A percentile compares a stretch with the other conserved stretches of the same genome.
phyloP scores from a whole-genome alignment of 2,888 invertebrate genomes.

The Spodoptera picta region DNA sequence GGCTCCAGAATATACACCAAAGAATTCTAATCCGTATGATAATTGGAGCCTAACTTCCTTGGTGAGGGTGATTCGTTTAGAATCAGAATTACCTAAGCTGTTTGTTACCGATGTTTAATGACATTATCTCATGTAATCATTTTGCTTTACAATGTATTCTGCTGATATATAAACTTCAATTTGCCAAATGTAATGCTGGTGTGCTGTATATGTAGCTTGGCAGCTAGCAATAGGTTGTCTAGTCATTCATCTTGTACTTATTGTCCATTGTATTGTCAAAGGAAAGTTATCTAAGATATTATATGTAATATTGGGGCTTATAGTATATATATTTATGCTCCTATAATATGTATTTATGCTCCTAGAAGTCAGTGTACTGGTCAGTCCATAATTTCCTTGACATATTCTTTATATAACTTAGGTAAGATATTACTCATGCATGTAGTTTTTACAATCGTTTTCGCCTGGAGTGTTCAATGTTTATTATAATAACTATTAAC shows the following conservation, averaged over 20 bases:
- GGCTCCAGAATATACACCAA: constrained; percentile 77
- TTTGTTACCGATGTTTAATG: constrained; percentile 85
- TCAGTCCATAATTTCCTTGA: constrained; percentile 17
- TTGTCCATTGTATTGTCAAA: constrained; percentile 25
- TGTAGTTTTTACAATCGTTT: constrained; percentile 56
- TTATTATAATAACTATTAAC: constrained; percentile 50
- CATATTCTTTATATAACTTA: constrained; percentile 25
- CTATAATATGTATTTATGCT: not conserved
- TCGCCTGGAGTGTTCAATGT: constrained; percentile 73
- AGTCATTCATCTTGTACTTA: constrained; percentile 61
- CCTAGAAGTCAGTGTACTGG: constrained; percentile 1
- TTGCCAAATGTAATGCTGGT: constrained; percentile 57
- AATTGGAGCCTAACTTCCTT: constrained; percentile 91
- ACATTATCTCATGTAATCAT: constrained; percentile 30
- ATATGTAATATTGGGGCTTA: not conserved
- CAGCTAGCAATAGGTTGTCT: constrained; percentile 56
- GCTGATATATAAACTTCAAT: constrained; percentile 49
- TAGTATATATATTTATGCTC: not conserved
- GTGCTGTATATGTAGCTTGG: constrained; percentile 70
- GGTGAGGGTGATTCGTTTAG: constrained; percentile 91
- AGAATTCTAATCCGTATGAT: constrained; percentile 76
- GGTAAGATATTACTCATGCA: constrained; percentile 42
- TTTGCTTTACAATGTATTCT: constrained; percentile 52
- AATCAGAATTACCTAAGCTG: constrained; percentile 92
- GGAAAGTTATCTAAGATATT: constrained; percentile 3